Evolutionary conservation across 2,888 invertebrate species (phyloP).

Genomic region (Dasysyrphus albostriatus): DNA sequence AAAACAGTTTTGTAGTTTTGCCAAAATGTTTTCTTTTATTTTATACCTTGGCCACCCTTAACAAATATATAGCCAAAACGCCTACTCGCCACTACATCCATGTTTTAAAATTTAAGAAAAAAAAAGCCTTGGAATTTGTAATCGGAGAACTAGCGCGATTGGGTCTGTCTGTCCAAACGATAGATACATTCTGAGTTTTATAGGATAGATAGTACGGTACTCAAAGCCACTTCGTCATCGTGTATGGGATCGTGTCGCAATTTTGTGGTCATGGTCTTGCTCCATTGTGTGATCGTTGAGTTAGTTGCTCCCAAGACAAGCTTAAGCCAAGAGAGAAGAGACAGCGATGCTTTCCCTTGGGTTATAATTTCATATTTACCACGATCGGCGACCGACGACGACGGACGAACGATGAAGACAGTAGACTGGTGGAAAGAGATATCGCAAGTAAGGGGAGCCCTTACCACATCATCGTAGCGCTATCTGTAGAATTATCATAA

Average conservation of each 20-base stretch:
- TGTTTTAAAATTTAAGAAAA: constrained; percentile 37
- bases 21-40: too few species aligned
- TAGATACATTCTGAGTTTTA: constrained; percentile 63
- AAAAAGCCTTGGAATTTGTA: constrained; percentile 65
- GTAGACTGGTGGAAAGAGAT: constrained; percentile 5
- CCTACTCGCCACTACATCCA: constrained; percentile 21
- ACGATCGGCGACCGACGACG: constrained; percentile 5
- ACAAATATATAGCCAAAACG: background rate
- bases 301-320: background rate
- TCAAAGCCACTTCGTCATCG: constrained; percentile 55
- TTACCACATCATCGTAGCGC: constrained; percentile 9
- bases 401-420: constrained; percentile 18
- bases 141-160: constrained; percentile 63
- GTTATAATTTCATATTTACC: constrained; percentile 69
- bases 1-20: too few species aligned
- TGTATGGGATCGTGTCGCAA: constrained; percentile 71
- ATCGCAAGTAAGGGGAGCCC: constrained; percentile 3
- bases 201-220: constrained; percentile 55
- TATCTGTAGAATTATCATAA: constrained; percentile 64
- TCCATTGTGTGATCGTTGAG: constrained; percentile 48
- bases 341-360: constrained; percentile 43
- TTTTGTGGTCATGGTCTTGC: constrained; percentile 66
- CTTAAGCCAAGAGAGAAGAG: background rate
- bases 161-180: constrained; percentile 59
- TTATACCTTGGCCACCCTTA: constrained; percentile 1